Base-by-base conservation (phyloP, 2,888 invertebrate species). In the Chydorus sphaericus region DNA sequence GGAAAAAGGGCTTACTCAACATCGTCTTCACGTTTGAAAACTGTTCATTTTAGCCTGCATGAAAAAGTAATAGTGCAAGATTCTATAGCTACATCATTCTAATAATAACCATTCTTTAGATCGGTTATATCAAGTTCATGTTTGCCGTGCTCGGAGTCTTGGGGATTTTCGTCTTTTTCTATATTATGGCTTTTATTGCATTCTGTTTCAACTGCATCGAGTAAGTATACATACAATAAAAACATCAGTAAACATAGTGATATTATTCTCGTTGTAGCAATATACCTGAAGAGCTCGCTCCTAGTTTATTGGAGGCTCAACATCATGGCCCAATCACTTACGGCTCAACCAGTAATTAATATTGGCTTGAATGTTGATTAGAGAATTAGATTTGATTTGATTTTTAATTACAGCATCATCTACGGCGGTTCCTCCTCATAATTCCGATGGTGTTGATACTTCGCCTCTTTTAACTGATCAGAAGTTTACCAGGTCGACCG, bases 81-180 rank as follows among this genome's bases (percentile, higher is more conserved):
- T n/a, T 23, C 23, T 44, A 8, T 8, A n/a, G n/a, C n/a, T 1
- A 23, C 23, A 44, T 44, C 28, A 10, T 4, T 11, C 10, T 44
- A 44, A 23, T 10, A 10, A 26, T 44, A 5, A 8, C 10, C 26
- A 1, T 16, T 8, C 16, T 4, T 10, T 23, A 52, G 52, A 78
- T 82, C 56, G 76, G 79, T 0, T 80, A 77, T 65, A 66, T 68
- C 6, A 80, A 85, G 65, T 87, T 84, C 65, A 64, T 80, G 16
- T 68, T 75, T 36, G 85, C 84, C 0, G 79, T 80, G 1, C 62
- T 77, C 29, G 74, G 77, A 52, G 76, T 78, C 0, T 64, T 82
- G 4, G 73, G 72, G 11, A 67, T 75, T 7, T 75, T 83, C 61
- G 65, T 77, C 2, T 61, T 70, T 5, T 77, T 85, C 60, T 82